A percentile compares a stretch with the other conserved stretches of the same genome.
phyloP scores from a whole-genome alignment of 2,797 vertebrate species.

The Premnoplex brunnescens region DNA sequence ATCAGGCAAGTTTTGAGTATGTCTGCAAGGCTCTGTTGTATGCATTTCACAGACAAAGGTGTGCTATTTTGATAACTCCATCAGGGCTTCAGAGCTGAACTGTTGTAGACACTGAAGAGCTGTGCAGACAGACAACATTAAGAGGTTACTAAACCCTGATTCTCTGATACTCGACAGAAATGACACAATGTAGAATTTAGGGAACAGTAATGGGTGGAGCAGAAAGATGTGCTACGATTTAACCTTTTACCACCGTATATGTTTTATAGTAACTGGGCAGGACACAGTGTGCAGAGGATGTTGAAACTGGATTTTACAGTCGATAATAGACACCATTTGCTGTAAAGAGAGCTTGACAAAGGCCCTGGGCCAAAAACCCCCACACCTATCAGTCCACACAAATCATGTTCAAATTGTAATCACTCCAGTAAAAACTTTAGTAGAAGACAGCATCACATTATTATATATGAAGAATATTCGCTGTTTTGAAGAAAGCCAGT shows the following conservation, averaged over 20 bases:
- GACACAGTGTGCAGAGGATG: background rate
- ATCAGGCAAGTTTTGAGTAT: background rate
- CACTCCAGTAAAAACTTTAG: background rate
- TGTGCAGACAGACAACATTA: background rate
- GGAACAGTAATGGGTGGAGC: background rate
- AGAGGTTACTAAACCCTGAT: background rate
- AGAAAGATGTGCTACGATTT: background rate
- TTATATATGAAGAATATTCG: background rate
- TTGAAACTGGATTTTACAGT: constrained; percentile 8
- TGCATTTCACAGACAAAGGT: background rate
- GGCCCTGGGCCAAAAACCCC: background rate
- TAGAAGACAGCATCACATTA: background rate
- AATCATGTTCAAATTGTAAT: constrained; percentile 20
- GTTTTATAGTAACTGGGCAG: background rate
- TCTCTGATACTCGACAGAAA: background rate
- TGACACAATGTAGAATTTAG: background rate
- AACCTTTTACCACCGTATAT: background rate
- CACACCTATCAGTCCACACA: background rate
- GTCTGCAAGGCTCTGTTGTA: background rate
- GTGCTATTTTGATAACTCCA: background rate
- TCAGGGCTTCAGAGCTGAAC: background rate
- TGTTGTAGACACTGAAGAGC: background rate
- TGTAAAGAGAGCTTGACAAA: background rate
- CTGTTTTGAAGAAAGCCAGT: background rate
- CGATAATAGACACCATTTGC: constrained; percentile 36